phyloP scores from a whole-genome alignment of 2,888 invertebrate genomes.

The Herminia tarsipennalis region DNA sequence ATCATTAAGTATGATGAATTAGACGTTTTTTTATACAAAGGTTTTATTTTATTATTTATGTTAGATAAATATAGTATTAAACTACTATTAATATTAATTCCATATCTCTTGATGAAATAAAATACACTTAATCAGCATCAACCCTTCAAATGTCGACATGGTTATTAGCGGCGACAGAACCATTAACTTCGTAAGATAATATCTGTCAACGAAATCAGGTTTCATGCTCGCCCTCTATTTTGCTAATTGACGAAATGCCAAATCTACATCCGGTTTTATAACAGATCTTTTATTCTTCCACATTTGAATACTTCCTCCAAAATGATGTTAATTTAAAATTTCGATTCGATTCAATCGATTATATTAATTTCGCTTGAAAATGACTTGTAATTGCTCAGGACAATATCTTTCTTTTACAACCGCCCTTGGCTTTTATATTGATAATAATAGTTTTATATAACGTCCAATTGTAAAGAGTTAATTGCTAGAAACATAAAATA shows the following conservation, averaged over 20 bases:
- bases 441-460: slow-evolving; percentile 17
- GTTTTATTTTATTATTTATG: too few relatives aligned
- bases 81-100: too few relatives aligned
- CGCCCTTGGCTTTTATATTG: slow-evolving; percentile 19
- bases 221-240: slow-evolving; percentile 8
- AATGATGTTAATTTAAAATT: slow-evolving; percentile 17
- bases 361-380: slow-evolving; percentile 22
- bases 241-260: slow-evolving; percentile 21
- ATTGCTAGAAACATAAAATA: slow-evolving; percentile 16
- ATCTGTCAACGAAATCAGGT: slow-evolving; percentile 27
- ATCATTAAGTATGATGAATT: too few relatives aligned
- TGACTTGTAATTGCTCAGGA: slow-evolving; percentile 6
- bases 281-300: slow-evolving; percentile 14
- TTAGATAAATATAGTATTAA: too few relatives aligned
- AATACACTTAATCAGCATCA: slow-evolving; percentile 8
- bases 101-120: too few relatives aligned
- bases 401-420: slow-evolving; percentile 11
- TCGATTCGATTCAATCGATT: slow-evolving; percentile 28
- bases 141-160: slow-evolving; percentile 15
- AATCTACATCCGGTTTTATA: slow-evolving; percentile 23
- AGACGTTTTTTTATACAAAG: too few relatives aligned
- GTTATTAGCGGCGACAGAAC: slow-evolving; percentile 30
- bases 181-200: slow-evolving; percentile 32
- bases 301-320: slow-evolving; percentile 12
- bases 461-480: slow-evolving; percentile 22